Conservation (phyloP, 2,797 vertebrate genomes). For the Phoebastria nigripes region DNA sequence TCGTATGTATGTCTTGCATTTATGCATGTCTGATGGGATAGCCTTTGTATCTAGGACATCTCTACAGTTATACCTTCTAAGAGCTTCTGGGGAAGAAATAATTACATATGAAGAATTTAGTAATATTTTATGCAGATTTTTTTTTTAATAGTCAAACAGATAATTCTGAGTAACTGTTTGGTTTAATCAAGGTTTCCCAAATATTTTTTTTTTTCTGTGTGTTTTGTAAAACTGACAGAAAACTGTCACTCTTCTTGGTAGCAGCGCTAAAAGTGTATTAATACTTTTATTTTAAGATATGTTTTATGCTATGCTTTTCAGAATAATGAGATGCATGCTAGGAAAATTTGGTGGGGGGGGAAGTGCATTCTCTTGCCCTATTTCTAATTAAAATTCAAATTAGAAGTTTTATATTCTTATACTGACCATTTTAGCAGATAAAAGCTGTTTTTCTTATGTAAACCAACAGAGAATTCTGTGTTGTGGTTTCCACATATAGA, state of each 20-base stretch:
- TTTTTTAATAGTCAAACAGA: background rate
- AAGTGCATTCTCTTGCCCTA: background rate
- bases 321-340: background rate
- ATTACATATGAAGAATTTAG: background rate
- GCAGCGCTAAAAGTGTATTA: background rate
- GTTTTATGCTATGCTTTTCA: background rate
- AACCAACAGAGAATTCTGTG: background rate
- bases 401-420: background rate
- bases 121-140: background rate
- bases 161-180: background rate
- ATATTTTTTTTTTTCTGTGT: background rate
- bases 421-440: background rate
- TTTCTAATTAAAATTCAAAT: constrained; percentile 3
- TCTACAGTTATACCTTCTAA: background rate
- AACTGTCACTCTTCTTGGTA: background rate
- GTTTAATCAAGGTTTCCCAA: background rate
- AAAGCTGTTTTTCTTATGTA: background rate
- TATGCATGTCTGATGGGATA: background rate
- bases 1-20: background rate
- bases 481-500: constrained; percentile 16
- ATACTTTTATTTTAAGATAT: background rate
- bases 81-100: background rate
- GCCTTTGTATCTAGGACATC: background rate
- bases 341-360: background rate
- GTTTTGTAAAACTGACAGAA: background rate